Evolutionary conservation across 1,140 invertebrate genomes (phyloP), one percentile per base, ranked within the genome.

Genomic region (Aleiodes sp.): DNA sequence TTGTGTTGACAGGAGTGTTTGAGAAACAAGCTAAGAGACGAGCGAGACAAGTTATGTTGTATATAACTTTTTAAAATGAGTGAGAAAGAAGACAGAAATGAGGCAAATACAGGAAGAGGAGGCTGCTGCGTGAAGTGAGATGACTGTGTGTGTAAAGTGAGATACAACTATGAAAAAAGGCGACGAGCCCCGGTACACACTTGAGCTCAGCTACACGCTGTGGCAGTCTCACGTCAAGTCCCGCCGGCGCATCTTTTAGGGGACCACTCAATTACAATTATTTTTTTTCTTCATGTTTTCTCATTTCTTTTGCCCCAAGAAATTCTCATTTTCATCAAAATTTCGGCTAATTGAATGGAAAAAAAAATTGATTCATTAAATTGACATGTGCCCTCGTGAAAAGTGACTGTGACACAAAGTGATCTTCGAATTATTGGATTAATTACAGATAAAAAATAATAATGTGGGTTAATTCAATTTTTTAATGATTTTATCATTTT

Each of bases 211-310:
- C 68, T 68, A 60, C 71, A 57, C 41, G n/a, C 67, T 57, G 39
- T 61, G 64, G 71, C 75, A 83, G 82, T 83, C 80, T 80, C 75
- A 81, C 76, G 78, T 76, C 73, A 78, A 82, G 74, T 76, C 74
- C 71, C 79, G 79, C 74, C 73, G 71, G 52, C 76, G 78, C 74
- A 76, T 75, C 77, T 80, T 78, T 78, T 77, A 75, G 69, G 75
- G 74, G 70, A 65, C 69, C 60, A 63, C 14, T 19, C 4, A 35
- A 35, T 52, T n/a, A n/a, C 46, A 26, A 21, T 61, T 43, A 52
- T 16, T 52, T 39, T 41, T 12, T 8, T 46, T 4, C 14, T 68
- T n/a, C 52, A 60, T 10, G 10, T n/a, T n/a, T 2, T 68, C 33
- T 46, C 43, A 37, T 46, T 26, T n/a, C 29, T 14, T 21, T 56